phyloP scores from a whole-genome alignment of 2,888 invertebrate species.

The Laothoe populi region DNA sequence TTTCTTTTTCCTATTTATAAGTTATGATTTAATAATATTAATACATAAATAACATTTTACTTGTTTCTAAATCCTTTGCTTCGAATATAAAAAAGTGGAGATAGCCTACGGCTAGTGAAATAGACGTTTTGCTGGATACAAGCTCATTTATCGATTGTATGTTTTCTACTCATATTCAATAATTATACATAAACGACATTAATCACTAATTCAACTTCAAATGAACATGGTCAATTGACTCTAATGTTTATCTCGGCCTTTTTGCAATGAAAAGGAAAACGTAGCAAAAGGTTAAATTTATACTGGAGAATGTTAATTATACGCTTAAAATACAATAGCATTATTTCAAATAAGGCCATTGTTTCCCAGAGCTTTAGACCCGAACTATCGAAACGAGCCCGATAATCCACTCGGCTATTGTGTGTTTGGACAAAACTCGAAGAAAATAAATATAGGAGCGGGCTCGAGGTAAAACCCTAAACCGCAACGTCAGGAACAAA shows the following conservation, averaged over 20 bases:
- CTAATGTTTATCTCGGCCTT: slow-evolving; percentile 30
- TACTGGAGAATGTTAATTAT: slow-evolving; percentile 43
- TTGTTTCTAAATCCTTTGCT: no score
- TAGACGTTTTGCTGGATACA: no score
- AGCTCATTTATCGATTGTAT: background rate
- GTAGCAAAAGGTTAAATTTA: slow-evolving; percentile 20
- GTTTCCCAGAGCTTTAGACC: slow-evolving; percentile 57
- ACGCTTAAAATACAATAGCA: slow-evolving; percentile 50
- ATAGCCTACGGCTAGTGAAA: no score
- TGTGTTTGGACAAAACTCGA: slow-evolving; percentile 74
- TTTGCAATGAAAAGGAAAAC: slow-evolving; percentile 8
- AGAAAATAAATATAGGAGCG: slow-evolving; percentile 80
- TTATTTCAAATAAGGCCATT: slow-evolving; percentile 59
- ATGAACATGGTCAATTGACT: slow-evolving; percentile 35
- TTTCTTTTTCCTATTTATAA: no score
- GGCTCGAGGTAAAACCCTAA: slow-evolving; percentile 76
- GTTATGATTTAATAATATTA: no score
- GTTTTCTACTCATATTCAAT: slow-evolving; percentile 31
- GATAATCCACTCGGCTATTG: slow-evolving; percentile 72
- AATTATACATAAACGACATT: background rate
- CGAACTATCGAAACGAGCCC: slow-evolving; percentile 63
- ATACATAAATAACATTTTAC: no score
- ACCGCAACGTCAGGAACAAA: slow-evolving; percentile 84
- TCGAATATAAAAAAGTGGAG: no score
- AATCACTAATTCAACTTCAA: slow-evolving; percentile 1